Percentiles rank a stretch among this genome's conserved stretches.
Evolutionary conservation across 2,888 invertebrate species (phyloP).

Genomic region (Rotaria socialis): DNA sequence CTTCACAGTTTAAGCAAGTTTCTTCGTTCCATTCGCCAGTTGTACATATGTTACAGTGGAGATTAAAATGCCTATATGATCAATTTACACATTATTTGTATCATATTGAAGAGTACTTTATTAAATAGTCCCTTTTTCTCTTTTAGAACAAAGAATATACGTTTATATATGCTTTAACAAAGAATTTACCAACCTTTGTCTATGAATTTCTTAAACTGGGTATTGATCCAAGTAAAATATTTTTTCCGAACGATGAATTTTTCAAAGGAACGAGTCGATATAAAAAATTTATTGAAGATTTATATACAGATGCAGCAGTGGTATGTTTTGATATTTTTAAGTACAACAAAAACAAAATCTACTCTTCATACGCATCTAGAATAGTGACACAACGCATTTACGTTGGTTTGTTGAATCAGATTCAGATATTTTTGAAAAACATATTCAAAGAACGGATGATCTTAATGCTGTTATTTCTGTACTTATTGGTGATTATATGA

Average conservation of each 20-base stretch:
- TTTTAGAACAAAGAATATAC: slow-evolving; percentile 11
- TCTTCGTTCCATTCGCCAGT: too few species aligned
- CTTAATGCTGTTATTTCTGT: background rate
- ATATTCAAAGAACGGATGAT: background rate
- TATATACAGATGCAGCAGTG: background rate
- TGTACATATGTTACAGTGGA: too few species aligned
- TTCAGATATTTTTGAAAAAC: too few species aligned
- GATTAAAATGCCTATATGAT: too few species aligned
- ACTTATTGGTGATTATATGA: slow-evolving; percentile 21
- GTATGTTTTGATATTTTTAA: background rate
- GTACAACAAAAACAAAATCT: background rate
- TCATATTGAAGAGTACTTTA: background rate
- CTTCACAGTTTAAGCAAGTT: too few species aligned
- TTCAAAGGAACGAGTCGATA: background rate
- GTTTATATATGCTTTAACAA: background rate
- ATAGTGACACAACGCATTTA: background rate
- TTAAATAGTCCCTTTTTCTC: too few species aligned
- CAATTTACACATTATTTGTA: too few species aligned
- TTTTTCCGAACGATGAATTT: background rate
- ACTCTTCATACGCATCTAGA: background rate
- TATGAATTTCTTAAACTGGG: background rate
- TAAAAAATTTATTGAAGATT: background rate
- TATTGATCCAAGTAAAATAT: background rate
- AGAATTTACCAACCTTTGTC: background rate
- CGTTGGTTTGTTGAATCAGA: background rate